These are phyloP conservation scores for Neoniphon sammara DNA, from an alignment of 2,797 vertebrate genomes.

Conservation along the genomic window DNA sequence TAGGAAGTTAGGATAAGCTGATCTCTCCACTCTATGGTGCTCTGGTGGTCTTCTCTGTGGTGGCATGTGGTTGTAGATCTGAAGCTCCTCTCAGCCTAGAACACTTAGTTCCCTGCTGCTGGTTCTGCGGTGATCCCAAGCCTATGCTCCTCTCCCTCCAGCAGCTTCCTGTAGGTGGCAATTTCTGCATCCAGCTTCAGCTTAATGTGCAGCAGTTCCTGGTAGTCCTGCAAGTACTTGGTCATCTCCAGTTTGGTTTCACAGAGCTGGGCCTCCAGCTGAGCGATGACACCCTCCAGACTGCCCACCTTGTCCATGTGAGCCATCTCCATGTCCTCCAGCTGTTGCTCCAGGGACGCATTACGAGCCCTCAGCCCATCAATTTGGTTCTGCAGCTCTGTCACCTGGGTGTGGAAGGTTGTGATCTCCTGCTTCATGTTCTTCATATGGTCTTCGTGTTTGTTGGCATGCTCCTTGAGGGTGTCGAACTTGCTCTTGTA, in stretches of 20 bases:
- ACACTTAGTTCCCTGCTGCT: constrained; percentile 47
- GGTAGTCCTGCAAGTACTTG: constrained; percentile 81
- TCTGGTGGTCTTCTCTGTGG: constrained; percentile 30
- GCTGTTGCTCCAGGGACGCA: constrained; percentile 82
- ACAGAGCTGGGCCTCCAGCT: constrained; percentile 85
- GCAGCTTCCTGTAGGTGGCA: constrained; percentile 87
- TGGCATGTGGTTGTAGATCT: constrained; percentile 15
- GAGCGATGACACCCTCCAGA: constrained; percentile 79
- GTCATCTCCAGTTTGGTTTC: constrained; percentile 85
- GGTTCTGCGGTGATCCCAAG: constrained; percentile 80
- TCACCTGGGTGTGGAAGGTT: constrained; percentile 80
- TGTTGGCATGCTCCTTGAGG: constrained; percentile 83
- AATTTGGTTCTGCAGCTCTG: constrained; percentile 86
- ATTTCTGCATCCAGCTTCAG: constrained; percentile 86
- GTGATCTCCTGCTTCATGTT: constrained; percentile 85
- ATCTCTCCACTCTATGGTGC: constrained; percentile 30
- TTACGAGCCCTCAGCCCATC: constrained; percentile 82
- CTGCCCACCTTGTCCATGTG: constrained; percentile 81
- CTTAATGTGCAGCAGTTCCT: constrained; percentile 82
- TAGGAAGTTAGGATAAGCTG: constrained; percentile 10
- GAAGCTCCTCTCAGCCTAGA: constrained; percentile 23
- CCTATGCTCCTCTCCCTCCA: constrained; percentile 86
- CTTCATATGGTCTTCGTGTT: constrained; percentile 82
- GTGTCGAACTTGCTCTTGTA: constrained; percentile 88
- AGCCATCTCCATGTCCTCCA: constrained; percentile 84